These are phyloP conservation scores for Parelbella ahira DNA, from an alignment of 2,888 invertebrate species.

Conservation along the genomic window DNA sequence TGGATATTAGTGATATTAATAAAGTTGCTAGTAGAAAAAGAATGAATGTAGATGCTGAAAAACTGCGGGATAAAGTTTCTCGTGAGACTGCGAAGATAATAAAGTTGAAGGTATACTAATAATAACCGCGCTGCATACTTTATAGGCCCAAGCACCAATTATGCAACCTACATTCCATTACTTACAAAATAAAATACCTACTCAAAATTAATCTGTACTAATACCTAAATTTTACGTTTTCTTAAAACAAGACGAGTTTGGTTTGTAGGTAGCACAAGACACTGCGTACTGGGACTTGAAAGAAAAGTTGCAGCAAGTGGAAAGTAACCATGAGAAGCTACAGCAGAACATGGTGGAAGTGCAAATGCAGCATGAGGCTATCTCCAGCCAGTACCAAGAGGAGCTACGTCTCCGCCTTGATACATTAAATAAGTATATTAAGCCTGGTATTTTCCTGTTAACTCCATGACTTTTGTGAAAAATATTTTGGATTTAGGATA, in stretches of 20 bases:
- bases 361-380: slow-evolving; percentile 65
- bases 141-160: too few relatives aligned
- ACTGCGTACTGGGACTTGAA: slow-evolving; percentile 65
- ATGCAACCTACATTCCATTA: too few relatives aligned
- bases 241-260: too few relatives aligned
- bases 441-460: too few relatives aligned
- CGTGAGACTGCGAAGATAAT: slow-evolving; percentile 59
- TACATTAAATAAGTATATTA: slow-evolving; percentile 55
- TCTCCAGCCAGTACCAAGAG: slow-evolving; percentile 58
- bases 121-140: too few relatives aligned
- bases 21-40: slow-evolving; percentile 54
- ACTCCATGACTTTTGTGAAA: too few relatives aligned
- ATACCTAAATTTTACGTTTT: too few relatives aligned
- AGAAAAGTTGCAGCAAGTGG: slow-evolving; percentile 54
- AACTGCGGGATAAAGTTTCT: slow-evolving; percentile 56
- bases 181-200: too few relatives aligned
- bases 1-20: slow-evolving; percentile 53
- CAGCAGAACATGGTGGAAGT: slow-evolving; percentile 68
- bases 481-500: too few relatives aligned
- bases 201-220: too few relatives aligned
- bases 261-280: too few relatives aligned
- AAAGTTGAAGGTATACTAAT: slow-evolving; percentile 61
- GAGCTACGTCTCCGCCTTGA: slow-evolving; percentile 62
- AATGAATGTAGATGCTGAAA: slow-evolving; percentile 52
- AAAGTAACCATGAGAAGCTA: slow-evolving; percentile 57